phyloP scores from a whole-genome alignment of 2,113 vertebrate genomes.

The Clarias magur region DNA sequence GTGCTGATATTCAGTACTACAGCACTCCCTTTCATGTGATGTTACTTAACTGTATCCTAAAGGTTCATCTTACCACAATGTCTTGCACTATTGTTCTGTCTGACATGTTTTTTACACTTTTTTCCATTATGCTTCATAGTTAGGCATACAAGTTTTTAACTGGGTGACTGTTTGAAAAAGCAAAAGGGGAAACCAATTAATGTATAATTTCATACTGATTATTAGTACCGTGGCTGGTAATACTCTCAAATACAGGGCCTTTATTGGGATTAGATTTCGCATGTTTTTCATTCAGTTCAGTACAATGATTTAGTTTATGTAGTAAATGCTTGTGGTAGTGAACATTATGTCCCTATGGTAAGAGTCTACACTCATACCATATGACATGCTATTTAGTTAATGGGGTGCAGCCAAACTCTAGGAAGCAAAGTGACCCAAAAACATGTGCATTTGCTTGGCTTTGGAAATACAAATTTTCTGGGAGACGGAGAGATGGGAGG shows the following conservation, averaged over 20 bases:
- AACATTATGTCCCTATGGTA: background rate
- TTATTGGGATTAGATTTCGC: background rate
- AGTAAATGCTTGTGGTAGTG: background rate
- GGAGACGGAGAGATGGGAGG: background rate
- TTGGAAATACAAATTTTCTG: background rate
- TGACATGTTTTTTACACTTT: conserved; percentile 36
- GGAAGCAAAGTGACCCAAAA: background rate
- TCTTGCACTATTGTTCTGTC: conserved; percentile 38
- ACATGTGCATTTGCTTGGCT: background rate
- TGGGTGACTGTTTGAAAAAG: conserved; percentile 46
- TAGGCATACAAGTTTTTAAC: conserved; percentile 31
- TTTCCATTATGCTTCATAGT: conserved; percentile 39
- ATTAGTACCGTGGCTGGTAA: background rate
- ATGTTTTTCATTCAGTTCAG: background rate
- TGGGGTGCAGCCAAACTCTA: background rate
- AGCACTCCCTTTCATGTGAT: too few relatives aligned
- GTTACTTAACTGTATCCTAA: background rate
- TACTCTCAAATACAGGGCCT: background rate
- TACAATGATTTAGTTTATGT: background rate
- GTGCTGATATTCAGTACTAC: too few relatives aligned
- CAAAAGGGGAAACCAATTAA: background rate
- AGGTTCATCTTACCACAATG: too few relatives aligned
- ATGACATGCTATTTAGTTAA: background rate
- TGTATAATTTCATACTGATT: background rate
- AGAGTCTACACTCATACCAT: background rate